Evolutionary conservation across 2,888 invertebrate genomes (phyloP), one percentile per base, ranked within the genome.

Genomic region (Lucinisca nassula): DNA sequence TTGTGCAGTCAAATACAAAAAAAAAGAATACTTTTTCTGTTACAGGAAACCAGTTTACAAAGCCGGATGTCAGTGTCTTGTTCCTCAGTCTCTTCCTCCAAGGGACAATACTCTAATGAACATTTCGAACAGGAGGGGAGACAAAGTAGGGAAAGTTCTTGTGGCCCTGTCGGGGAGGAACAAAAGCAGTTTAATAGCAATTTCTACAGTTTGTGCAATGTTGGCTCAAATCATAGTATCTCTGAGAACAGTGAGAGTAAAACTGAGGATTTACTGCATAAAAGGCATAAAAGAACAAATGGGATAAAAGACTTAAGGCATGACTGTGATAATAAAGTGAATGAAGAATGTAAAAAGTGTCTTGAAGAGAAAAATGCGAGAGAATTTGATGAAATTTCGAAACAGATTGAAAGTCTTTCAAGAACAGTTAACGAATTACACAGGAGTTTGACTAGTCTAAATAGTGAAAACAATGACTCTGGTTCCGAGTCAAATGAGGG

Each of bases 161-260:
- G 74, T 32, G 79, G 77, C 21, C 86, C 91, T 27, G 75, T 87
- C 6, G 86, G 83, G 12, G 90, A 91, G n/a, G 92, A 93, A 21
- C 94, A 94, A 82, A 93, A 93, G 37, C 89, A 90, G 51, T 95
- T 95, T 87, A 92, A 93, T 73, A 93, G 93, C 74, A 93, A 94
- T 79, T 95, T 95, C 82, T 95, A 95, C 90, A 95, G 95, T 80
- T 89, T 95, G n/a, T 95, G 95, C 81, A 90, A 92, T 40, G 92
- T 94, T 14, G 94, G 92, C 24, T 95, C 95, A 8, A 93, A 92
- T 79, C 84, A 91, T 27, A 94, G 94, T 82, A 80, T 93, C 40
- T 92, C 91, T 12, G 91, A 92, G 4, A 92, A 91, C 40, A 90
- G 88, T 74, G 93, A 93, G 70, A 86, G 80, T 12, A 85, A 84